A percentile compares a stretch with the other conserved stretches of the same genome.
phyloP scores from a whole-genome alignment of 2,113 vertebrate genomes.

The Turdus rufiventris region DNA sequence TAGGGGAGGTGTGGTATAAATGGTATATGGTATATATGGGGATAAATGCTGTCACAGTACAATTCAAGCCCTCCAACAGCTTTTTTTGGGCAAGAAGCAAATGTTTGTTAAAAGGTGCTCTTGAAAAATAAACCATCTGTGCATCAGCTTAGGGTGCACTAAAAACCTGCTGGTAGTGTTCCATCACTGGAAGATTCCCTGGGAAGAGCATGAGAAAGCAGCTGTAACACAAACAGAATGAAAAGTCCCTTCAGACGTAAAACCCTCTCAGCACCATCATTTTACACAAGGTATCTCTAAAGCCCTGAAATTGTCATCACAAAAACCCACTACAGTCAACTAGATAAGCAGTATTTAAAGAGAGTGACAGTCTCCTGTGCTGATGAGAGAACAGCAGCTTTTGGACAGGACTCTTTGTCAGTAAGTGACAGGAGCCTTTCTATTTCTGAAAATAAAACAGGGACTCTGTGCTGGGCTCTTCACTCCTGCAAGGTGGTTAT shows the following conservation, averaged over 20 bases:
- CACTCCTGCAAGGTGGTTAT: neutral
- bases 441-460: neutral
- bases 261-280: neutral
- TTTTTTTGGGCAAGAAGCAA: neutral
- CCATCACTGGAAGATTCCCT: neutral
- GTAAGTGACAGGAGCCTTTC: neutral
- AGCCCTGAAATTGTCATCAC: neutral
- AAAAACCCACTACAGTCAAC: neutral
- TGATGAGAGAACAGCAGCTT: neutral
- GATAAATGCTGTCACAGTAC: neutral
- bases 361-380: fast-evolving
- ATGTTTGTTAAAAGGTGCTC: neutral
- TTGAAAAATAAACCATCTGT: neutral
- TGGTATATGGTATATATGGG: too few species aligned
- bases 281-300: neutral
- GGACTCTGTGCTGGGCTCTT: neutral
- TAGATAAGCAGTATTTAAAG: neutral
- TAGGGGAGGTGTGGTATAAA: neutral
- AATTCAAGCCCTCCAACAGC: neutral
- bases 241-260: neutral
- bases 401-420: neutral
- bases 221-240: neutral
- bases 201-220: neutral
- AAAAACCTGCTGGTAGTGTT: neutral
- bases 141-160: neutral